A percentile compares a stretch with the other conserved stretches of the same genome.
phyloP scores from a whole-genome alignment of 1,140 invertebrate genomes.

The Pseudomyrmex gracilis region DNA sequence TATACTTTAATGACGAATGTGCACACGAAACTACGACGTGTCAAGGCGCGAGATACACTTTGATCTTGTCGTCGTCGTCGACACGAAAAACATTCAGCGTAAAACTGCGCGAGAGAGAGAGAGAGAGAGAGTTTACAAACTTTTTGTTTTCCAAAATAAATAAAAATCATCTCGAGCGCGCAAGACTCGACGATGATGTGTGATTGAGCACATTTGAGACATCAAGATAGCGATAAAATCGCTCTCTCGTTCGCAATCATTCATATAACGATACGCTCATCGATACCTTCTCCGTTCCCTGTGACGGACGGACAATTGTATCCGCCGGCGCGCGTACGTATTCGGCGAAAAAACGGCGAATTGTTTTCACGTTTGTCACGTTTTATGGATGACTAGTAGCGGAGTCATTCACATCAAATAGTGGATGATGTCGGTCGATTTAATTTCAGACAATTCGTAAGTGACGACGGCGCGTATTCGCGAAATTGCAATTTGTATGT shows the following conservation, averaged over 20 bases:
- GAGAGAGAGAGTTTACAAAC: too few species aligned
- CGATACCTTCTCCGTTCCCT: too few species aligned
- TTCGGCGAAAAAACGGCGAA: neutral
- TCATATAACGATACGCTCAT: too few species aligned
- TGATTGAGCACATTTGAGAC: too few species aligned
- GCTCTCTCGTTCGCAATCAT: too few species aligned
- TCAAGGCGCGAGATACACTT: neutral
- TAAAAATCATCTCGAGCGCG: neutral
- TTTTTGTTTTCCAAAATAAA: neutral
- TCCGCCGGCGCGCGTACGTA: too few species aligned
- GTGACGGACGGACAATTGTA: conserved; percentile 2
- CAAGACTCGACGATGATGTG: neutral
- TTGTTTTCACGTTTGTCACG: neutral
- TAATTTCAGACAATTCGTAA: conserved; percentile 21
- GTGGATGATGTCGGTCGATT: neutral
- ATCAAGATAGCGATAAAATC: too few species aligned
- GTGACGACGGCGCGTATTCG: conserved; percentile 18
- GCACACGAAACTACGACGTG: neutral
- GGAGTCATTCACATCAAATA: neutral
- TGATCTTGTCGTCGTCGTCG: conserved; percentile 1
- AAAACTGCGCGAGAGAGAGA: too few species aligned
- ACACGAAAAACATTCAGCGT: too few species aligned
- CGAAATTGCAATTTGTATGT: conserved; percentile 1
- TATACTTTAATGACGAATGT: conserved; percentile 48
- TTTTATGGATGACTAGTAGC: conserved; percentile 27